phyloP scores from a whole-genome alignment of 2,113 vertebrate species.

The Dendrocopos noguchii region DNA sequence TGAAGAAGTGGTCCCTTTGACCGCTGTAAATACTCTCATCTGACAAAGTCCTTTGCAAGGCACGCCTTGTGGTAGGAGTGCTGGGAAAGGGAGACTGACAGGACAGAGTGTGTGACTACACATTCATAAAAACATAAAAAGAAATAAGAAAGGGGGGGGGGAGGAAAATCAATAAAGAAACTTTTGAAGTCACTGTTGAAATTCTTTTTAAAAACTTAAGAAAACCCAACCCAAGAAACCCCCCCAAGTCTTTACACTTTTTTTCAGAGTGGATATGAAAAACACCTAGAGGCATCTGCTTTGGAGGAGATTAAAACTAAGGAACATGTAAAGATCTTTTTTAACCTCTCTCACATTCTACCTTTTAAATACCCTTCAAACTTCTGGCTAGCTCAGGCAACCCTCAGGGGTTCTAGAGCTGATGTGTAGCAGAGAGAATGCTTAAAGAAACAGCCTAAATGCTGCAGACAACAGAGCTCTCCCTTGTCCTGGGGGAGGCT shows the following conservation, averaged over 20 bases:
- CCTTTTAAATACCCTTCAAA: background rate
- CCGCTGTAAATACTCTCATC: constrained; percentile 97
- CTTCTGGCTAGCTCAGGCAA: background rate
- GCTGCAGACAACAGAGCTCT: background rate
- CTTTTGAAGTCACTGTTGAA: background rate
- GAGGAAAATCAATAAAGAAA: constrained; percentile 13
- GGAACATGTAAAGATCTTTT: background rate
- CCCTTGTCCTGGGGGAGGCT: fast-evolving
- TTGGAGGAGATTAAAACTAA: background rate
- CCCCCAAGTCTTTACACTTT: background rate
- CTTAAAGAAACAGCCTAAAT: background rate
- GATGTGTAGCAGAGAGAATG: background rate
- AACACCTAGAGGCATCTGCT: background rate
- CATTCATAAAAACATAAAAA: constrained; percentile 6
- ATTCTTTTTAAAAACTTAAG: background rate
- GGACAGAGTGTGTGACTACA: constrained; percentile 74
- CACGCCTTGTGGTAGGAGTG: constrained; percentile 83
- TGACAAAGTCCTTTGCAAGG: constrained; percentile 92
- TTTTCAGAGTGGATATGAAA: background rate
- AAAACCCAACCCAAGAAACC: too few species aligned
- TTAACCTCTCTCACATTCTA: background rate
- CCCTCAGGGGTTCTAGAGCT: background rate
- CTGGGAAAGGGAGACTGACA: constrained; percentile 86
- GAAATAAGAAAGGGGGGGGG: constrained; percentile 23
- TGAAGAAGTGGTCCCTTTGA: constrained; percentile 87